phyloP scores from a whole-genome alignment of 2,113 vertebrate species.

The Calypte anna region DNA sequence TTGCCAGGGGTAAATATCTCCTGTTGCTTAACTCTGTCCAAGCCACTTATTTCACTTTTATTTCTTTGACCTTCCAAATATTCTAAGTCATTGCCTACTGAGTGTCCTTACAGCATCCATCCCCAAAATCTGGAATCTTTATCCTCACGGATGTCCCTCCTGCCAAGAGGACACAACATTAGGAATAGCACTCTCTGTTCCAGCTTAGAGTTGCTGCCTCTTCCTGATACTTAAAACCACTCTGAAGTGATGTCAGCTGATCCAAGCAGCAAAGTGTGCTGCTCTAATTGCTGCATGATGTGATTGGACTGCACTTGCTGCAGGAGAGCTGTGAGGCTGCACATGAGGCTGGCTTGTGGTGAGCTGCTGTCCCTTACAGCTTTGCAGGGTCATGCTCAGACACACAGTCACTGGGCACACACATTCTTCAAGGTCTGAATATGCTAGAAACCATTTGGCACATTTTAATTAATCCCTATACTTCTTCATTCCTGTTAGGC shows the following conservation, averaged over 20 bases:
- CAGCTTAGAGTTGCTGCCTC: background rate
- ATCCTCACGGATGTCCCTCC: background rate
- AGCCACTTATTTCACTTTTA: background rate
- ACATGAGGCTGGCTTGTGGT: accelerated
- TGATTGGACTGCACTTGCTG: background rate
- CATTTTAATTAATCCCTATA: background rate
- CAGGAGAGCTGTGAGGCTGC: background rate
- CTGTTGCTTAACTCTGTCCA: background rate
- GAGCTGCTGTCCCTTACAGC: background rate
- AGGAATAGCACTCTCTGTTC: background rate
- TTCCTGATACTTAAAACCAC: background rate
- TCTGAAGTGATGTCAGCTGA: background rate
- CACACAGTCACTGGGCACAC: background rate
- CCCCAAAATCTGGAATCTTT: background rate
- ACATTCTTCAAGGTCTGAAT: background rate
- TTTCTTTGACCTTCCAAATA: background rate
- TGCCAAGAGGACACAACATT: background rate
- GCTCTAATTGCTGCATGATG: background rate
- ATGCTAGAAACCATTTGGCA: background rate
- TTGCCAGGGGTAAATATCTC: background rate
- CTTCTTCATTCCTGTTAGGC: background rate
- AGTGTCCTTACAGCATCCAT: background rate
- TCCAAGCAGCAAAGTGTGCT: background rate
- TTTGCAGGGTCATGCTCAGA: background rate
- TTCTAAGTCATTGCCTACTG: background rate